A percentile compares a stretch with the other conserved stretches of the same genome.
Conservation (phyloP, 2,113 vertebrate genomes). For the Tragelaphus scriptus region DNA sequence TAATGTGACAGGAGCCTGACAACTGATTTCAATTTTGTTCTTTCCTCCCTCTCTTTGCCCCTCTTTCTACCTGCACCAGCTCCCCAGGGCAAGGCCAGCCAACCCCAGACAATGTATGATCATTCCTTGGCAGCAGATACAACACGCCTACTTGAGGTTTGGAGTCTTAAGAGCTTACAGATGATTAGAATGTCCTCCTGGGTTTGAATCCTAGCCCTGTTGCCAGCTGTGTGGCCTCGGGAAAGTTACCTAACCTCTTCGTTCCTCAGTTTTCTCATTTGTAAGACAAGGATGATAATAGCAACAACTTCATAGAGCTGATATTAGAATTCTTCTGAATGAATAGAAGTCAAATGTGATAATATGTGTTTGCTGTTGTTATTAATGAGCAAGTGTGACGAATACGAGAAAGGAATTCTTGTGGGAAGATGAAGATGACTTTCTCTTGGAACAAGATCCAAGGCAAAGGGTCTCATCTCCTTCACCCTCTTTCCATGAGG, state of each 20-base stretch:
- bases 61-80: neutral
- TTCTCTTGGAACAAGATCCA: neutral
- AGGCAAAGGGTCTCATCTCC: neutral
- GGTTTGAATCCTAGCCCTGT: neutral
- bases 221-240: neutral
- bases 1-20: neutral
- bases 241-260: neutral
- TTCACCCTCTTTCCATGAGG: neutral
- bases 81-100: neutral
- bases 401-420: neutral
- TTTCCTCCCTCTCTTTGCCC: conserved; percentile 16
- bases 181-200: neutral
- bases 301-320: neutral
- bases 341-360: neutral
- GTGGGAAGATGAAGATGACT: neutral
- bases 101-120: neutral
- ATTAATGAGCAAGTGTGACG: neutral
- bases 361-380: neutral
- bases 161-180: neutral
- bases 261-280: neutral
- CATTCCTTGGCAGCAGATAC: neutral
- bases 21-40: neutral
- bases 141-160: accelerated
- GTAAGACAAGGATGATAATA: neutral
- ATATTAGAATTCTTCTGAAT: neutral